Evolutionary conservation across 23 tunicate species (phyloP).

Genomic region (Ascidia mentula): DNA sequence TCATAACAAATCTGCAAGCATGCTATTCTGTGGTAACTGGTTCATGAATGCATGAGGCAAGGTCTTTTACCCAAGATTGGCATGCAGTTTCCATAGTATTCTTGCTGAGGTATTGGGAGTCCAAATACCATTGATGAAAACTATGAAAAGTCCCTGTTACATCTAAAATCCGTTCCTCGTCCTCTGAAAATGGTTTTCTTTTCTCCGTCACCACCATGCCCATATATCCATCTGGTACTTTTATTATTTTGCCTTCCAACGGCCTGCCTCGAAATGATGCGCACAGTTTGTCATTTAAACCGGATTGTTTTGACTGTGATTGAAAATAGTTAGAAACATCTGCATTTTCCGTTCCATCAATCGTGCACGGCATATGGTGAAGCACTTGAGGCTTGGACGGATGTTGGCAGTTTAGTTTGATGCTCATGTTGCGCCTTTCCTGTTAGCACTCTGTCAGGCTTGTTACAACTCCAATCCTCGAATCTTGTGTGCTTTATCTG

Average conservation of each 20-base stretch:
- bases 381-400: neutral
- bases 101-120: slow-evolving; percentile 48
- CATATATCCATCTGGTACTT: slow-evolving; percentile 49
- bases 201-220: slow-evolving; percentile 58
- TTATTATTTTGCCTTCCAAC: slow-evolving; percentile 65
- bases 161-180: slow-evolving; percentile 37
- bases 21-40: slow-evolving; percentile 19
- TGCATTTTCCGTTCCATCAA: slow-evolving; percentile 54
- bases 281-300: slow-evolving; percentile 6
- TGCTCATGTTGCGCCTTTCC: neutral
- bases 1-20: neutral
- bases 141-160: slow-evolving; percentile 51
- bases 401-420: neutral
- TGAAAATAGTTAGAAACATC: slow-evolving; percentile 56
- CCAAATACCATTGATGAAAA: slow-evolving; percentile 72
- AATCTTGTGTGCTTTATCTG: no score
- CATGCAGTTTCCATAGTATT: slow-evolving; percentile 49
- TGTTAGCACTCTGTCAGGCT: no score
- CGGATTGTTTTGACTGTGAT: slow-evolving; percentile 14
- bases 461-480: no score
- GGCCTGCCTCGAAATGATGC: slow-evolving; percentile 85
- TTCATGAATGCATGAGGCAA: slow-evolving; percentile 54
- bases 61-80: slow-evolving; percentile 26
- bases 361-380: slow-evolving; percentile 85
- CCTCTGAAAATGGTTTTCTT: slow-evolving; percentile 68